These are phyloP conservation scores for Psylliodes chrysocephalus DNA, from an alignment of 2,888 invertebrate species.

Conservation along the genomic window DNA sequence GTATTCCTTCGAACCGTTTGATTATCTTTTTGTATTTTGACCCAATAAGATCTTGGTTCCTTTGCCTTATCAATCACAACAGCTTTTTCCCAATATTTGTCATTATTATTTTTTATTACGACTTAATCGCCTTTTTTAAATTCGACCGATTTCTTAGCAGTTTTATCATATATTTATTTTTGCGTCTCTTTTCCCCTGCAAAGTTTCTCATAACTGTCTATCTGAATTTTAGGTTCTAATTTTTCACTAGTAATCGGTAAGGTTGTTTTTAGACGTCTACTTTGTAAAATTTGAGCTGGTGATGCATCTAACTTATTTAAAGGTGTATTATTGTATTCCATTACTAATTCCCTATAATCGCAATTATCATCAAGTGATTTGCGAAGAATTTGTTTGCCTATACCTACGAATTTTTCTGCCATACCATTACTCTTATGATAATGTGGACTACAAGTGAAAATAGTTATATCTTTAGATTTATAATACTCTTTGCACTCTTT, in stretches of 20 bases:
- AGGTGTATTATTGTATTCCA: constrained; percentile 42
- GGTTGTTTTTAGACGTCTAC: constrained; percentile 36
- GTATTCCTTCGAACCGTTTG: neutral
- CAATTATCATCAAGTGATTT: constrained; percentile 39
- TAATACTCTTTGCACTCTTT: constrained; percentile 39
- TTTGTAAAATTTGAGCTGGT: constrained; percentile 43
- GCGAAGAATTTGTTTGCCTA: constrained; percentile 44
- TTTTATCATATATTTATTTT: constrained; percentile 13
- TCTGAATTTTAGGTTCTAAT: constrained; percentile 42
- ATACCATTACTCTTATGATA: constrained; percentile 42
- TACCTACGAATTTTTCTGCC: constrained; percentile 36
- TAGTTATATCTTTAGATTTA: constrained; percentile 40
- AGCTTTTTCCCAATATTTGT: no score
- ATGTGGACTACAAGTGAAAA: constrained; percentile 34
- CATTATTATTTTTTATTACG: constrained; percentile 37
- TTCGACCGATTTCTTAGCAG: constrained; percentile 1
- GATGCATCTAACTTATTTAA: constrained; percentile 39
- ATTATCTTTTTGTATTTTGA: no score
- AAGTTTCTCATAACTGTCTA: neutral
- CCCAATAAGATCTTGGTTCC: constrained; percentile 34
- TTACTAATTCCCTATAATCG: constrained; percentile 37
- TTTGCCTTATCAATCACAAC: constrained; percentile 39
- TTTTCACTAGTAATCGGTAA: no score
- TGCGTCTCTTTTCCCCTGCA: constrained; percentile 9
- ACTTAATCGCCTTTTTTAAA: constrained; percentile 35